Percentiles rank a stretch among this genome's conserved stretches.
phyloP scores from a whole-genome alignment of 1,140 invertebrate species.

The Diorhabda elongata region DNA sequence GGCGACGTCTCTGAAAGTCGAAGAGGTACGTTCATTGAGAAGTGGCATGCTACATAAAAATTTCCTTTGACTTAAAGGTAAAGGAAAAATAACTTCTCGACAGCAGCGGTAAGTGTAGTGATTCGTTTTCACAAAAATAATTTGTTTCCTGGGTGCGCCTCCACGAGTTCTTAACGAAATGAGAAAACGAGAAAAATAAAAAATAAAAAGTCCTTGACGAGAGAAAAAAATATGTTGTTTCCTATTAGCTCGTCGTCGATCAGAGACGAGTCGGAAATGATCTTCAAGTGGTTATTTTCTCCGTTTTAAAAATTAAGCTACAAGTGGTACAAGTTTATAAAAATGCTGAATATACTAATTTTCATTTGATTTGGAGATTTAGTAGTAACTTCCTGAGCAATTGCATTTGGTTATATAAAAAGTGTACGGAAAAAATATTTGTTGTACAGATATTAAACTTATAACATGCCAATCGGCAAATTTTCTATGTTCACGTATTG shows the following conservation, averaged over 20 bases:
- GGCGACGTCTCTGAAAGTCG: neutral
- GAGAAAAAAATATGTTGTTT: neutral
- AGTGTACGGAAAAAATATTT: too few relatives aligned
- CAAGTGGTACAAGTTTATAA: neutral
- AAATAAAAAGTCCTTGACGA: too few relatives aligned
- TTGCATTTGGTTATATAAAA: too few relatives aligned
- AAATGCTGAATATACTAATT: too few relatives aligned
- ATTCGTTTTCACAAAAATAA: constrained; percentile 3
- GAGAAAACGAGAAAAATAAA: neutral
- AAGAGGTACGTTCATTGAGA: neutral
- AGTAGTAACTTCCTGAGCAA: too few relatives aligned
- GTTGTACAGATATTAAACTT: too few relatives aligned
- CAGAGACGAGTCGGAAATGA: neutral
- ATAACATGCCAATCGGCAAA: too few relatives aligned
- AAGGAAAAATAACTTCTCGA: neutral
- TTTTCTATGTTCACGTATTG: too few relatives aligned
- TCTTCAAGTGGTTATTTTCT: neutral
- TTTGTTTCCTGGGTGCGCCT: neutral
- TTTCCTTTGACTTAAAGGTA: neutral
- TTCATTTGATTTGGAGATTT: too few relatives aligned
- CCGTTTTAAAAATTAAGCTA: neutral
- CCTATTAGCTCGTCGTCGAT: neutral
- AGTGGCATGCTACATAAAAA: neutral
- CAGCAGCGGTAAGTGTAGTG: neutral
- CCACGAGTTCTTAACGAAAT: neutral